Evolutionary conservation across 1,140 invertebrate species (phyloP), one percentile per base, ranked within the genome.

Genomic region (Drosophila mojavensis): DNA sequence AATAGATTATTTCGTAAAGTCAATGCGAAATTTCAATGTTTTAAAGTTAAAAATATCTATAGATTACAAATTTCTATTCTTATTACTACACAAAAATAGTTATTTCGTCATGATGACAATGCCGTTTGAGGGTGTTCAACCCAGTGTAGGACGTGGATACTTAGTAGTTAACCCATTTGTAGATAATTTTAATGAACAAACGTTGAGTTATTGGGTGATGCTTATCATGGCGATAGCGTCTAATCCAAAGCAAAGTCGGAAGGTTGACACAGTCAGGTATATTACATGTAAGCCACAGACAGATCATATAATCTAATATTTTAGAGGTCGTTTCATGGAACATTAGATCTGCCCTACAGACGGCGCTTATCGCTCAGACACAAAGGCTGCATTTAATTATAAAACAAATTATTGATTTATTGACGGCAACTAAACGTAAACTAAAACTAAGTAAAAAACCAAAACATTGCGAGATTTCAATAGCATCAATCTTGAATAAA

Each of bases 261-360:
- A 50, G 28, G 43, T 67, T 59, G 63, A 28, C 54, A 51, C 17
- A 33, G 24, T 56, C 39, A 53, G 47, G 55, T 41, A 59, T 53
- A 58, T 61, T 56, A 65, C 62, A 51, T 58, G 51, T 15, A 59
- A 45, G 51, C 51, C 17, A 45, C n/a, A 39, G 36, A 59, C 33
- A 59, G 63, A 72, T 68, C 54, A 43, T 60, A 68, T 58, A 33
- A 64, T 33, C 26, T 51, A 17, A 54, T 55, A 65, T 58, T 63
- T 73, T 88, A 88, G 84, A 89, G 83, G 83, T 83, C 83, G 63
- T 88, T 88, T 88, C 83, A 88, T 89, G 83, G 83, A 30, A 80
- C 83, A 88, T 66, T 88, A 71, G 55, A 48, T 51, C 55, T 62
- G 53, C 45, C 36, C 43, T 39, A 15, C 5, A n/a, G 36, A 2